phyloP scores from a whole-genome alignment of 2,888 invertebrate species.

The Lomographa bimaculata region DNA sequence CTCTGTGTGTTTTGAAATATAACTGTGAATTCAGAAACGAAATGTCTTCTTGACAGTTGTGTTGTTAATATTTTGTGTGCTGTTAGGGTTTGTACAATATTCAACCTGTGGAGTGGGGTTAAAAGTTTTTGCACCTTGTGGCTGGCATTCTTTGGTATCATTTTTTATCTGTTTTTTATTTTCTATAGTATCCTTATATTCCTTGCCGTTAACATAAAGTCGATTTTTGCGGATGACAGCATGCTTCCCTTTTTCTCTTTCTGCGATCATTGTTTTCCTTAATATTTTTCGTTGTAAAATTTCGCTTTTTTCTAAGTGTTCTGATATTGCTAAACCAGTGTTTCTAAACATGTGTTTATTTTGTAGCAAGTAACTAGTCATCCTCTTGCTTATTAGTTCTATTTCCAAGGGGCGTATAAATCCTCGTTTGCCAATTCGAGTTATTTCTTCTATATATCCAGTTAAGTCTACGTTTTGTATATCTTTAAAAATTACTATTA shows the following conservation, averaged over 20 bases:
- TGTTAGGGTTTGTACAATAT: background rate
- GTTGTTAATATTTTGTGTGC: background rate
- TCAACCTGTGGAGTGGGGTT: too few species aligned
- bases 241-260: slow-evolving; percentile 4
- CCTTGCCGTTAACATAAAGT: slow-evolving; percentile 6
- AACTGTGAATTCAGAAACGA: background rate
- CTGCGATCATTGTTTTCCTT: background rate
- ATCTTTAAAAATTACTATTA: background rate
- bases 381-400: slow-evolving; percentile 8
- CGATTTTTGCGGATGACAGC: slow-evolving; percentile 5
- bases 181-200: background rate
- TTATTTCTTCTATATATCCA: slow-evolving; percentile 7
- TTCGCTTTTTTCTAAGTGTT: background rate
- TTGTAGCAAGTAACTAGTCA: slow-evolving; percentile 2
- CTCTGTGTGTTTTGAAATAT: slow-evolving; percentile 11
- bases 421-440: slow-evolving; percentile 4
- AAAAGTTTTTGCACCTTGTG: background rate
- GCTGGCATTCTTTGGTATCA: too few species aligned
- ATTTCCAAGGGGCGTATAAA: slow-evolving; percentile 1
- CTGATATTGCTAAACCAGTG: slow-evolving; percentile 5
- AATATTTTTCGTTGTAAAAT: background rate
- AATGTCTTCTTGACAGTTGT: background rate
- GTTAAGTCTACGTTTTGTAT: slow-evolving; percentile 4
- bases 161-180: background rate
- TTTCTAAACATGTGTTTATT: background rate